Conservation (phyloP, 2,797 vertebrate species). For the Acanthis flammea region DNA sequence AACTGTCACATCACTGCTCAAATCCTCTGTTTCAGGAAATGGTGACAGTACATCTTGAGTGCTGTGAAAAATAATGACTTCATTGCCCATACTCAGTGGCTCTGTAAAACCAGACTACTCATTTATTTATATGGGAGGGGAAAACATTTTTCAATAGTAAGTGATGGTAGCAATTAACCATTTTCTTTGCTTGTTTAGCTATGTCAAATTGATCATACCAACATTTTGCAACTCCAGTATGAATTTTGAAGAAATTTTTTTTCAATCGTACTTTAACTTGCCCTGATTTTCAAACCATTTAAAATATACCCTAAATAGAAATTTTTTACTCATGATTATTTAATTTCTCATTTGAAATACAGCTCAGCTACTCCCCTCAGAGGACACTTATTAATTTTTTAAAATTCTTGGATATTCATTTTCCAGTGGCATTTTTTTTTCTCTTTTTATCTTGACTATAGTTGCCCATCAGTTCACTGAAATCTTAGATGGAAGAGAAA, state of each 20-base stretch:
- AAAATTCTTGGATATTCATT: neutral
- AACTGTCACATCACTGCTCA: conserved; percentile 43
- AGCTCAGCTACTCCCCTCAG: neutral
- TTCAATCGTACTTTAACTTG: neutral
- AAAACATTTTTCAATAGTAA: neutral
- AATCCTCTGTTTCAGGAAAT: conserved; percentile 14
- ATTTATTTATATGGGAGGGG: neutral
- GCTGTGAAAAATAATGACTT: conserved; percentile 2
- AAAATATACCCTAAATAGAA: neutral
- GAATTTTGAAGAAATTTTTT: neutral
- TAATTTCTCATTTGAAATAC: neutral
- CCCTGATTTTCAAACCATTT: neutral
- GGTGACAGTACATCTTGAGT: neutral
- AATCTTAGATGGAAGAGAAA: neutral
- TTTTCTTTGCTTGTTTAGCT: neutral
- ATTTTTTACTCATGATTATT: neutral
- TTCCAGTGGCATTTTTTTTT: neutral
- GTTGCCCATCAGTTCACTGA: neutral
- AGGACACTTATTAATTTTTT: neutral
- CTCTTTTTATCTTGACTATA: neutral
- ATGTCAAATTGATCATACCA: neutral
- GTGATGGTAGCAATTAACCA: neutral
- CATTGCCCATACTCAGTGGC: neutral
- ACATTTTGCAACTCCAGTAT: neutral
- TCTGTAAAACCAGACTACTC: neutral